phyloP scores from a whole-genome alignment of 2,888 invertebrate species.

The Clistopyga incitator region DNA sequence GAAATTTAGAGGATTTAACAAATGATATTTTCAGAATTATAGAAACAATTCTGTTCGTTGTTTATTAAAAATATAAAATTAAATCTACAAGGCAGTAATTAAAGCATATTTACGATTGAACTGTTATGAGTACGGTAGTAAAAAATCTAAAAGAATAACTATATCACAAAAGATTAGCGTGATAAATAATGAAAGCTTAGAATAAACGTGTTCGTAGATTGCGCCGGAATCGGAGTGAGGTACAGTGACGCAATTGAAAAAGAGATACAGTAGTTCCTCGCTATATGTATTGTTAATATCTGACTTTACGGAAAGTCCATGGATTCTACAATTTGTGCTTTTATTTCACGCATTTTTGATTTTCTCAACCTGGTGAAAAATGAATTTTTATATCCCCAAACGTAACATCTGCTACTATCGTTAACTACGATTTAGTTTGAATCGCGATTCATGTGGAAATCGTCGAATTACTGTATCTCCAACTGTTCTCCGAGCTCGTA shows the following conservation, averaged over 20 bases:
- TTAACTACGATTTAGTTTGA: too few relatives aligned
- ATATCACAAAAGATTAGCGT: constrained; percentile 24
- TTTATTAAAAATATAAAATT: constrained; percentile 35
- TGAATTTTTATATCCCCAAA: background rate
- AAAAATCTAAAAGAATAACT: constrained; percentile 5
- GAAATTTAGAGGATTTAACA: too few relatives aligned
- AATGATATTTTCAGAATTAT: too few relatives aligned
- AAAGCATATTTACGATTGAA: constrained; percentile 22
- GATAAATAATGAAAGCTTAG: constrained; percentile 16
- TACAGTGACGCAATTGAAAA: background rate
- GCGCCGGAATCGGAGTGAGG: background rate
- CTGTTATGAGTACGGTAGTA: constrained; percentile 20
- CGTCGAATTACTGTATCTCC: background rate
- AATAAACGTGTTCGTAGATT: background rate
- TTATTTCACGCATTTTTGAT: background rate
- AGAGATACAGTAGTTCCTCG: background rate
- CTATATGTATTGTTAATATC: background rate
- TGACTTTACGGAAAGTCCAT: background rate
- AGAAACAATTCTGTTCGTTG: constrained; percentile 6
- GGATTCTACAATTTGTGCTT: background rate
- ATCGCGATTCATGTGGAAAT: background rate
- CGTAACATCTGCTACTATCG: background rate
- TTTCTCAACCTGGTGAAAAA: background rate
- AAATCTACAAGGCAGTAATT: constrained; percentile 12
- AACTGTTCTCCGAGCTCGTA: background rate